Evolutionary conservation across 1,140 invertebrate genomes (phyloP).

Genomic region (Parapsyche elsis): DNA sequence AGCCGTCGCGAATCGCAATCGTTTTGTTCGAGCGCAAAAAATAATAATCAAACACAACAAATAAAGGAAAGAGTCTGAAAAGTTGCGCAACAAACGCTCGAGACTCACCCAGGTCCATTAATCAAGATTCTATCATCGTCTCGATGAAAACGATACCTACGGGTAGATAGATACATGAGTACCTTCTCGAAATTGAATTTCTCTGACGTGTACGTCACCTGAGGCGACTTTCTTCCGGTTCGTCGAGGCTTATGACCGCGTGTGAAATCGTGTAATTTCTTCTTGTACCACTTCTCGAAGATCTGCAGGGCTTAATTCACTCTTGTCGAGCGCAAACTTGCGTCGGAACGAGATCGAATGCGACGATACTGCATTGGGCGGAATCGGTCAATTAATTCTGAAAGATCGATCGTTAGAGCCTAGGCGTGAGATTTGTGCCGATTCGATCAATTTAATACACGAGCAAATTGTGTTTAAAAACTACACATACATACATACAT

Average conservation of each 20-base stretch:
- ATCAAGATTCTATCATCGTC: constrained; percentile 15
- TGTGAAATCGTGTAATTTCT: constrained; percentile 23
- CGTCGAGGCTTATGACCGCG: constrained; percentile 18
- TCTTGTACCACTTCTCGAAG: no score
- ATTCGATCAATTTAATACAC: no score
- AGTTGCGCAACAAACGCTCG: neutral
- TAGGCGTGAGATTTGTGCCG: no score
- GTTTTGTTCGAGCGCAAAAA: neutral
- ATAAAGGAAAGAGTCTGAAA: neutral
- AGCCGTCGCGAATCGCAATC: neutral
- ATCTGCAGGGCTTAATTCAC: no score
- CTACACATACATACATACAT: no score
- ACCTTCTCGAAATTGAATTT: constrained; percentile 23
- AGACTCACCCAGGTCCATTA: neutral
- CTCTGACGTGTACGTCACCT: constrained; percentile 10
- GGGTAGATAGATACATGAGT: neutral
- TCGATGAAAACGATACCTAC: neutral
- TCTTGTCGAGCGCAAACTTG: no score
- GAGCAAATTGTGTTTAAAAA: no score
- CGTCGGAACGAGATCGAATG: no score
- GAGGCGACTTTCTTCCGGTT: constrained; percentile 27
- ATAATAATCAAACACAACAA: neutral
- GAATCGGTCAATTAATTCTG: no score
- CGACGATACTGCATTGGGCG: no score
- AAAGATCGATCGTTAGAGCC: no score